A percentile compares a stretch with the other conserved stretches of the same genome.
Conservation (phyloP, 2,113 vertebrate genomes). For the Anguilla japonica region DNA sequence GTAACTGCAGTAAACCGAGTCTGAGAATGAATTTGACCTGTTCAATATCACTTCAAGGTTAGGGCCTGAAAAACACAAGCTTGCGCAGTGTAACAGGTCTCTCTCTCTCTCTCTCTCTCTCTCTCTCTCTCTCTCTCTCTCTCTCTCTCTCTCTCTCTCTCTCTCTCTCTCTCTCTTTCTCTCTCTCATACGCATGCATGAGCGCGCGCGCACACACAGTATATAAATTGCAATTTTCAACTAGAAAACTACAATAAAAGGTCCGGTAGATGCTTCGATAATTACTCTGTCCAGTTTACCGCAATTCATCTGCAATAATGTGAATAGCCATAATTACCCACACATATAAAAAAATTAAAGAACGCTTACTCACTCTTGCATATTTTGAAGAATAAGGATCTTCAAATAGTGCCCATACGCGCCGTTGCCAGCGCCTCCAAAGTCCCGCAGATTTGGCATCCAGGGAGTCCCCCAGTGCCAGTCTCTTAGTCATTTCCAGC, state of each 20-base stretch:
- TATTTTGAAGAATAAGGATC: constrained; percentile 90
- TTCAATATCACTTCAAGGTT: constrained; percentile 16
- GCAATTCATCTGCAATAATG: background rate
- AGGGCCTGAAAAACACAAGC: background rate
- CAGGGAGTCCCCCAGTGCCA: constrained; percentile 82
- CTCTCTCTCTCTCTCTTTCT: background rate
- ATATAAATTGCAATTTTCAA: background rate
- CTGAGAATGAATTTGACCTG: background rate
- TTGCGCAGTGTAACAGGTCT: background rate
- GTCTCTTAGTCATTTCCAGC: constrained; percentile 84
- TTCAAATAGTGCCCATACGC: constrained; percentile 88
- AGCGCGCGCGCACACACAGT: background rate
- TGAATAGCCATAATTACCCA: background rate
- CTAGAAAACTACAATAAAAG: background rate
- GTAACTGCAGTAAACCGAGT: background rate
- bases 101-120: background rate
- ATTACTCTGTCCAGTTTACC: background rate
- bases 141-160: background rate
- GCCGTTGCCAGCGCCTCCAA: constrained; percentile 85
- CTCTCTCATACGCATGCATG: background rate
- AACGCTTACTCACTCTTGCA: constrained; percentile 78
- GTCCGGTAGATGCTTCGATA: background rate
- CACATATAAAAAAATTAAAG: background rate
- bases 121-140: background rate
- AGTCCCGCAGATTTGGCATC: constrained; percentile 76